Percentiles rank a stretch among this genome's conserved stretches.
Conservation (phyloP, 2,888 invertebrate species). For the Nasonovia ribisnigri region DNA sequence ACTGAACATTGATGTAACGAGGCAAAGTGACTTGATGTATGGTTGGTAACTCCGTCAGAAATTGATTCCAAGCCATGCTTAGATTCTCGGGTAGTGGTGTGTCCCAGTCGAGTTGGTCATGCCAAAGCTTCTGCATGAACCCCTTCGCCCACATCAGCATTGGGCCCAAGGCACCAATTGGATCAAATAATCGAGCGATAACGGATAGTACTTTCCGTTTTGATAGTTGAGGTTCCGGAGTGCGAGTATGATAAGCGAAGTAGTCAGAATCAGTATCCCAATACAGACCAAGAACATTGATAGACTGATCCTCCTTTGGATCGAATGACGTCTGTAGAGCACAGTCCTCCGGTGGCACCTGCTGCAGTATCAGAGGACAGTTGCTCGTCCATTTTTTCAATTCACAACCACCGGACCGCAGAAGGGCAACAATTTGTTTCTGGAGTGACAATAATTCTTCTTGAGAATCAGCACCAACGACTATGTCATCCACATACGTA, state of each 20-base stretch:
- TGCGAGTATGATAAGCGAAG: constrained; percentile 60
- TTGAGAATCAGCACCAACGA: background rate
- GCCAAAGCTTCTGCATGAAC: constrained; percentile 23
- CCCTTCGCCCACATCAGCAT: constrained; percentile 1
- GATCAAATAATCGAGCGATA: constrained; percentile 21
- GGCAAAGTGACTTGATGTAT: background rate
- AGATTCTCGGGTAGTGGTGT: background rate
- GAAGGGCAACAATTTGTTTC: background rate
- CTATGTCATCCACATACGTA: background rate
- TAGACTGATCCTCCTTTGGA: constrained; percentile 34
- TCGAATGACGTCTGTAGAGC: constrained; percentile 42
- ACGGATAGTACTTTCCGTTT: background rate
- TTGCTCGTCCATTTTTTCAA: background rate
- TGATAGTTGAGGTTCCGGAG: background rate
- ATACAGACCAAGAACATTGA: constrained; percentile 66
- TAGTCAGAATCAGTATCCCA: constrained; percentile 65
- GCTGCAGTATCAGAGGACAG: background rate
- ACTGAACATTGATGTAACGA: background rate
- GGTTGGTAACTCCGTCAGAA: background rate
- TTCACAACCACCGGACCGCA: background rate
- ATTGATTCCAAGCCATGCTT: background rate
- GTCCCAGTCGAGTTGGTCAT: background rate
- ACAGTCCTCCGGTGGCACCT: constrained; percentile 35
- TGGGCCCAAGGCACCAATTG: background rate
- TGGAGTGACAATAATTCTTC: background rate